Conservation (phyloP, 2,888 invertebrate genomes). For the Xanthostigma xanthostigma region DNA sequence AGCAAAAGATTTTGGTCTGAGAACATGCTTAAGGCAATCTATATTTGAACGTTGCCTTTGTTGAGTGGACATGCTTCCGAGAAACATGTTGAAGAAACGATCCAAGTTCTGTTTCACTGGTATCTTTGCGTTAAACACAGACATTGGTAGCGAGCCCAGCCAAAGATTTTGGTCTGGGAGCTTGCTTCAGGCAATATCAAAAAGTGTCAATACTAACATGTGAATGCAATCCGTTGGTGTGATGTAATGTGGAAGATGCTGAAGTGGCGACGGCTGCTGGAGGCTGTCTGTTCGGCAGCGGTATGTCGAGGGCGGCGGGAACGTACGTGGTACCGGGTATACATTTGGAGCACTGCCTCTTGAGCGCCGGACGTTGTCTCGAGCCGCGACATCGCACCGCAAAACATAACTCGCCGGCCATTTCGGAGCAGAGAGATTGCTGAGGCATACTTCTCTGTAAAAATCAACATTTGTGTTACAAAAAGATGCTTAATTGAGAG, state of each 20-base stretch:
- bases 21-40: too few relatives aligned
- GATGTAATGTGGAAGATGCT: conserved; percentile 11
- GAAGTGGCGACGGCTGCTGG: conserved; percentile 25
- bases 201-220: conserved; percentile 10
- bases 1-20: too few relatives aligned
- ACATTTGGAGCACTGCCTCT: conserved; percentile 47
- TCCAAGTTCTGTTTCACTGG: too few relatives aligned
- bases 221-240: conserved; percentile 12
- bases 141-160: too few relatives aligned
- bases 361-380: conserved; percentile 47
- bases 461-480: too few relatives aligned
- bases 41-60: too few relatives aligned
- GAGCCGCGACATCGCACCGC: conserved; percentile 46
- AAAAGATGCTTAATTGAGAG: too few relatives aligned
- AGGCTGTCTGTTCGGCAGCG: conserved; percentile 29
- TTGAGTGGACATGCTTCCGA: too few relatives aligned
- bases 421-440: conserved; percentile 63
- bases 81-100: too few relatives aligned
- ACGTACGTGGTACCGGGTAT: conserved; percentile 31
- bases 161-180: too few relatives aligned
- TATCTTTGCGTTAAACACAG: too few relatives aligned
- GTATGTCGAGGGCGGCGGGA: conserved; percentile 30
- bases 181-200: too few relatives aligned
- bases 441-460: conserved; percentile 19
- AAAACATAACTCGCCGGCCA: conserved; percentile 56